Conservation (phyloP, 1,140 invertebrate species). For the Saccostrea glomerata region DNA sequence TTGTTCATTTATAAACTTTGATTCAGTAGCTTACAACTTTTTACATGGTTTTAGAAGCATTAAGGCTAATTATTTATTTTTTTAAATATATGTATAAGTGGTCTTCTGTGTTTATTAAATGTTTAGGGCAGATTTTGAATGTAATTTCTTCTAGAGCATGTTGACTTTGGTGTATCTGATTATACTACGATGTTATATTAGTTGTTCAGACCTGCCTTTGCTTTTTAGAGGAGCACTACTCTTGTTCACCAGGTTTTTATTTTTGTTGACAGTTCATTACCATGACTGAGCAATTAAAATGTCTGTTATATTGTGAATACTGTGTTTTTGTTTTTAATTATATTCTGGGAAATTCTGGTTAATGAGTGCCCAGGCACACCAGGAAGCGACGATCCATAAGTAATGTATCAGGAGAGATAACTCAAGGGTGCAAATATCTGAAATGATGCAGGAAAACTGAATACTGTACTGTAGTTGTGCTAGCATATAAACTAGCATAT, state of each 20-base stretch:
- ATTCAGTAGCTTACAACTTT: not conserved
- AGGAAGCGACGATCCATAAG: no score
- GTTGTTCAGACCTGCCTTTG: constrained; percentile 32
- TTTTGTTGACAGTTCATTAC: constrained; percentile 38
- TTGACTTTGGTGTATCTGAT: constrained; percentile 24
- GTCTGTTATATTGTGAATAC: constrained; percentile 26
- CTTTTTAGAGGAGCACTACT: constrained; percentile 32
- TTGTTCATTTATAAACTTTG: not conserved
- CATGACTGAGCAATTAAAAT: constrained; percentile 38
- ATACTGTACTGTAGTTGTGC: no score
- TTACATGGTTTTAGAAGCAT: not conserved
- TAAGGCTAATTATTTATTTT: not conserved
- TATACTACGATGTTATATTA: constrained; percentile 34
- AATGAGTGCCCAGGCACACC: no score
- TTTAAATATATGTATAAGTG: not conserved
- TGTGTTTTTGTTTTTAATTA: not conserved
- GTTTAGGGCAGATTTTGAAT: constrained; percentile 7
- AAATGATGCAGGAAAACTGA: no score
- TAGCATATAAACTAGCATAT: no score
- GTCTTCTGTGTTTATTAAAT: not conserved
- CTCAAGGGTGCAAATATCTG: no score
- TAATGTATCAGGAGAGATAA: no score
- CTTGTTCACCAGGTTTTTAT: constrained; percentile 36
- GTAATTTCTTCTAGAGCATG: constrained; percentile 6
- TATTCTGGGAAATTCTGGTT: no score